Conservation (phyloP, 2,888 invertebrate genomes). For the Diadegma fenestrale region DNA sequence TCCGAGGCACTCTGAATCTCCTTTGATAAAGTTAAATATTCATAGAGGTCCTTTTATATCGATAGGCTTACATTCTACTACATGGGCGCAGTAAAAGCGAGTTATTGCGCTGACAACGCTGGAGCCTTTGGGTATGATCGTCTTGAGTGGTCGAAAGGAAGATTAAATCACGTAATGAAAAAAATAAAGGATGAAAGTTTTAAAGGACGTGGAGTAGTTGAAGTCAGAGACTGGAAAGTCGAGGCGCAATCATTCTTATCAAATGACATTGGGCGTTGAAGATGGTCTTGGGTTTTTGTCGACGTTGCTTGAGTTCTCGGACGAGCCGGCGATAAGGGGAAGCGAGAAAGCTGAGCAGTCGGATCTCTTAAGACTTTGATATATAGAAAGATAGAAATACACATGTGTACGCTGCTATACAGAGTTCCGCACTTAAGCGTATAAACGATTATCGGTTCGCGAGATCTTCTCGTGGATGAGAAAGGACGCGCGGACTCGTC, state of each 20-base stretch:
- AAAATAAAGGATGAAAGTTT: background rate
- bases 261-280: slow-evolving; percentile 41
- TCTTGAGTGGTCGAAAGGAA: slow-evolving; percentile 3
- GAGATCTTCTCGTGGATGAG: slow-evolving; percentile 53
- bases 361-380: slow-evolving; percentile 8
- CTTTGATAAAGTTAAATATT: slow-evolving; percentile 32
- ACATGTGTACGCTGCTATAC: slow-evolving; percentile 20
- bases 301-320: slow-evolving; percentile 49
- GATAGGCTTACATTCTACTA: slow-evolving; percentile 31
- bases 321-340: slow-evolving; percentile 51
- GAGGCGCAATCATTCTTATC: slow-evolving; percentile 47
- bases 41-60: slow-evolving; percentile 17
- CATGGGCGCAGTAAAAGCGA: background rate
- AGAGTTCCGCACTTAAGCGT: slow-evolving; percentile 59
- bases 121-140: background rate
- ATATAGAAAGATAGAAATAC: background rate
- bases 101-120: slow-evolving; percentile 2
- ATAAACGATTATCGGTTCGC: slow-evolving; percentile 68
- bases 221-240: background rate
- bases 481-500: slow-evolving; percentile 70
- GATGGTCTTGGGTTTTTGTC: slow-evolving; percentile 49
- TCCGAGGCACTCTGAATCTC: background rate
- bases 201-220: slow-evolving; percentile 31
- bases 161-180: background rate
- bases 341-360: slow-evolving; percentile 24